Base-by-base conservation (phyloP, 2,113 vertebrate genomes). In the Ictalurus punctatus region DNA sequence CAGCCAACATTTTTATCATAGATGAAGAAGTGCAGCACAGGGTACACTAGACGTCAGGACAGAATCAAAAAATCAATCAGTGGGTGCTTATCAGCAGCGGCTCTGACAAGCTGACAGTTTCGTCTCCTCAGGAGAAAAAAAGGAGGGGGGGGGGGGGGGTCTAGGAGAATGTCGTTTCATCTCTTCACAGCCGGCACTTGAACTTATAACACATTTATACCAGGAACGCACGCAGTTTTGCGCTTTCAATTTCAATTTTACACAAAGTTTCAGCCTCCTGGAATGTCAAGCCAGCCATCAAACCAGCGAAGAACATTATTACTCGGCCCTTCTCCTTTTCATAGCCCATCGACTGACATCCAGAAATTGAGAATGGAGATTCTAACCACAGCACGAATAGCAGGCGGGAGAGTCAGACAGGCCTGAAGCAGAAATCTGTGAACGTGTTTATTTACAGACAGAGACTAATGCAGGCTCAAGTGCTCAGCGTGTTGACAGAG, bases 371-470 rank as follows among this genome's bases (percentile, higher is more conserved):
- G 30, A 69, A 71, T 6, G 84, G 87, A 88, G 82, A 56, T 67
- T 83, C 34, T 69, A 69, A 44, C 25, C 92, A 73, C 34, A 74
- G 58, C 87, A 91, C 65, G 71, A 83, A 83, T 34, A 58, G 48
- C 84, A 87, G 90, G 92, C 88, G 92, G 48, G 84, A 84, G 67
- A 83, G 9, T 61, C 56, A 83, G 73, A 56, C 85, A 76, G 58
- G n/a, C 76, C 44, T 83, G 73, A 83, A 81, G 89, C 84, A 91
- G 79, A 88, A 76, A 90, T 90, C 54, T 67, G 67, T 34, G 83
- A 89, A 89, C 84, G 58, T 67, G 91, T 59, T 94, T 95, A 92
- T 94, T 95, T 94, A 93, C 93, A 90, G 88, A 93, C 83, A 84
- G 82, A 92, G 91, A 93, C 91, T 90, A 93, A 90, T 90, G 89